A percentile compares a stretch with the other conserved stretches of the same genome.
Conservation (phyloP, 2,888 invertebrate species). For the Eumacrocentrus americanus region DNA sequence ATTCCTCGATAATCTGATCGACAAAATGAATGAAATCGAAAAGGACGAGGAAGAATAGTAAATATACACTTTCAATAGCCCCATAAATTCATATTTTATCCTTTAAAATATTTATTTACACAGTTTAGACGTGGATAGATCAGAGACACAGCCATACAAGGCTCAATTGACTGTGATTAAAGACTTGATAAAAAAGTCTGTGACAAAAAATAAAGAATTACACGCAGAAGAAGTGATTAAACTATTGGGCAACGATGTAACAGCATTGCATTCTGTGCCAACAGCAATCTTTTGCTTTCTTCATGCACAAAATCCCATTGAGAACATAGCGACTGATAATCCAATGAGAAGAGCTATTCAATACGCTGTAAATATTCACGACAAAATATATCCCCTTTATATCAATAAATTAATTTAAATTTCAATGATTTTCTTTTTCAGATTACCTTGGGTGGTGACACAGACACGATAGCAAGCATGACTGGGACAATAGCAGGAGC, state of each 20-base stretch:
- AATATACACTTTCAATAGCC: conserved; percentile 9
- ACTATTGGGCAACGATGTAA: conserved; percentile 67
- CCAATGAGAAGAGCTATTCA: conserved; percentile 70
- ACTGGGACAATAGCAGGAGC: conserved; percentile 75
- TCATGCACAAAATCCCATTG: conserved; percentile 63
- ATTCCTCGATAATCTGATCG: conserved; percentile 64
- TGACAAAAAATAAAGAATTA: conserved; percentile 47
- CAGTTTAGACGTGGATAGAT: conserved; percentile 56
- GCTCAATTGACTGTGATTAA: conserved; percentile 65
- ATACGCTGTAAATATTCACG: conserved; percentile 63
- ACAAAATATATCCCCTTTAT: not conserved
- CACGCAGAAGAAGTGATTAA: conserved; percentile 64
- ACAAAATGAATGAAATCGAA: conserved; percentile 65
- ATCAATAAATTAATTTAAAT: not conserved
- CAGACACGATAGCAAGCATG: conserved; percentile 80
- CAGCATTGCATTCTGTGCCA: conserved; percentile 74
- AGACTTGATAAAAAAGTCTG: conserved; percentile 58
- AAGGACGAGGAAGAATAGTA: conserved; percentile 59
- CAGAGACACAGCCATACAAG: conserved; percentile 63
- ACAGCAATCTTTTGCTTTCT: conserved; percentile 76
- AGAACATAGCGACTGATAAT: conserved; percentile 64
- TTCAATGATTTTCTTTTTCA: conserved; percentile 29
- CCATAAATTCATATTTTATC: too few species aligned
- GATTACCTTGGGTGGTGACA: conserved; percentile 76
- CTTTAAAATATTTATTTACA: conserved; percentile 1